These are phyloP conservation scores for Labrus mixtus DNA, from an alignment of 2,113 vertebrate genomes.

Conservation along the genomic window DNA sequence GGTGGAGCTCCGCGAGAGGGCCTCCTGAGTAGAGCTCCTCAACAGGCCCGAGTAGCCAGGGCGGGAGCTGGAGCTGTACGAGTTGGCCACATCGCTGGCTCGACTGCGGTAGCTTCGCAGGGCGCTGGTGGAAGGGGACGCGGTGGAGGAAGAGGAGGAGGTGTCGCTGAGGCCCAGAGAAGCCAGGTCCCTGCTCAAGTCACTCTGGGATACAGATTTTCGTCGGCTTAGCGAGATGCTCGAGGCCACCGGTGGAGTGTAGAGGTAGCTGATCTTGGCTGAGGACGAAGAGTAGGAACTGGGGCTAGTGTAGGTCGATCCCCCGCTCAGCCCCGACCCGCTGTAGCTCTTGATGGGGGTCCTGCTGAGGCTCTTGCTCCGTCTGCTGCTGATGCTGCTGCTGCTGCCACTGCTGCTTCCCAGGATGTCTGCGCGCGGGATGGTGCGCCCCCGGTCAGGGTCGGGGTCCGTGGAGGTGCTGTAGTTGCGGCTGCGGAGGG, in stretches of 20 bases:
- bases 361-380: constrained; percentile 88
- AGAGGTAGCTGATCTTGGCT: constrained; percentile 83
- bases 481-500: constrained; percentile 81
- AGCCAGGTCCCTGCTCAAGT: constrained; percentile 90
- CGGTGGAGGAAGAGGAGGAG: constrained; percentile 74
- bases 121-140: constrained; percentile 76
- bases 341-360: constrained; percentile 77
- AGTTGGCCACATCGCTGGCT: constrained; percentile 68
- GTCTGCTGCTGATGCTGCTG: constrained; percentile 65
- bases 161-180: constrained; percentile 84
- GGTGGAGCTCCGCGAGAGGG: constrained; percentile 69
- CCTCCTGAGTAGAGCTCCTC: constrained; percentile 82
- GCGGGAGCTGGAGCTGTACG: constrained; percentile 69
- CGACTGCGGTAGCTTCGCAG: constrained; percentile 78
- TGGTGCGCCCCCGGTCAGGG: constrained; percentile 82
- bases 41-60: constrained; percentile 67
- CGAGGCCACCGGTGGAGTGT: constrained; percentile 77
- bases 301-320: constrained; percentile 79
- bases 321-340: constrained; percentile 83
- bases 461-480: constrained; percentile 84
- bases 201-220: constrained; percentile 92
- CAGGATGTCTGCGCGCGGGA: constrained; percentile 86
- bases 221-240: constrained; percentile 84
- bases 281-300: constrained; percentile 72
- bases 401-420: constrained; percentile 72